These are phyloP conservation scores for Vesta saturnalis DNA, from an alignment of 2,888 invertebrate genomes.

Conservation along the genomic window DNA sequence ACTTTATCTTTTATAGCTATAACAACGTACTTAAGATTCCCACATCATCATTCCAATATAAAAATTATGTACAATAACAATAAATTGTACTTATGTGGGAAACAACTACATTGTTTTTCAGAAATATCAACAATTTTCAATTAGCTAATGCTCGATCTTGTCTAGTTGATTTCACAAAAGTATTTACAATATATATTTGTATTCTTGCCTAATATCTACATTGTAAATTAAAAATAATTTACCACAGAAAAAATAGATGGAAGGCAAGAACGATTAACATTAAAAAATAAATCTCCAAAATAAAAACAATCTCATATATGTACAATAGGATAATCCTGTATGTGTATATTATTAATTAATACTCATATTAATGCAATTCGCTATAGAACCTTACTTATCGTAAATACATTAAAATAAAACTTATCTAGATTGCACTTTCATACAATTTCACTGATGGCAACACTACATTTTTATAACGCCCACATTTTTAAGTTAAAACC, in stretches of 20 bases:
- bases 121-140: constrained; percentile 33
- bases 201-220: constrained; percentile 19
- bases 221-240: constrained; percentile 10
- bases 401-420: constrained; percentile 32
- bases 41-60: constrained; percentile 4
- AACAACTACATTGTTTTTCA: constrained; percentile 8
- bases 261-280: constrained; percentile 38
- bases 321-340: constrained; percentile 48
- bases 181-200: constrained; percentile 30
- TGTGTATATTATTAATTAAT: constrained; percentile 31
- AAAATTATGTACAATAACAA: constrained; percentile 25
- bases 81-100: constrained; percentile 9
- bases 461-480: not conserved
- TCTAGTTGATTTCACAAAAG: constrained; percentile 31
- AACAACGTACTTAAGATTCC: constrained; percentile 13
- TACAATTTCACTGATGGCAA: constrained; percentile 8
- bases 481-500: constrained; percentile 7
- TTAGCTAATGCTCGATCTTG: constrained; percentile 21
- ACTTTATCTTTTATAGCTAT: constrained; percentile 49
- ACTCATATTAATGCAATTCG: constrained; percentile 25
- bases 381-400: constrained; percentile 28
- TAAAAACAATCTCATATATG: constrained; percentile 50
- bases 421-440: constrained; percentile 30
- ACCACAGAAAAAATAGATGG: constrained; percentile 23
- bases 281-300: constrained; percentile 56